Percentiles rank a stretch among this genome's conserved stretches.
Evolutionary conservation across 2,113 vertebrate genomes (phyloP).

Genomic region (Chamaetylas fuelleborni): DNA sequence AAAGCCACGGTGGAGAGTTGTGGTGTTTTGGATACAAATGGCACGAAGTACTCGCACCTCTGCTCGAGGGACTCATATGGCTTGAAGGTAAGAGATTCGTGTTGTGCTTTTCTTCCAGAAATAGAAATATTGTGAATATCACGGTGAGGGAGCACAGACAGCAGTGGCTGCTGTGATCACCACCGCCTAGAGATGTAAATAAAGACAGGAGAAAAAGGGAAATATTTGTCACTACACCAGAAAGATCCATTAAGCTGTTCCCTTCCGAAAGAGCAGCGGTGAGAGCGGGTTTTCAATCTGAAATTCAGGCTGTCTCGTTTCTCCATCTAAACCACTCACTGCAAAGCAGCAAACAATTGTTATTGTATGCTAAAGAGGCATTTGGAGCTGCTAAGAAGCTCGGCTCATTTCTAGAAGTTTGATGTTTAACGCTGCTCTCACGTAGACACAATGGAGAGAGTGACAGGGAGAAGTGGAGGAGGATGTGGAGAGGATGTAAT

Average conservation of each 20-base stretch:
- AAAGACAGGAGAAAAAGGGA: not conserved
- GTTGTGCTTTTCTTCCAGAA: not conserved
- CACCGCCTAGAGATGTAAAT: not conserved
- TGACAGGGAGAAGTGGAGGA: not conserved
- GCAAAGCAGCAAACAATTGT: not conserved
- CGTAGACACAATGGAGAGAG: not conserved
- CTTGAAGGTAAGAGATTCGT: conserved; percentile 76
- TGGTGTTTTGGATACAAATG: conserved; percentile 32
- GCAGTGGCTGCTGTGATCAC: not conserved
- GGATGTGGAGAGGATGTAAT: not conserved
- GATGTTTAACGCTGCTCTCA: not conserved
- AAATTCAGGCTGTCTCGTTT: not conserved
- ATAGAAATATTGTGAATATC: not conserved
- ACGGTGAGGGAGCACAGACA: not conserved
- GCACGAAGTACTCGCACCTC: not conserved
- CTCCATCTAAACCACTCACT: not conserved
- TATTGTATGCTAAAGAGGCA: not conserved
- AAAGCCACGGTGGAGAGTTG: not conserved
- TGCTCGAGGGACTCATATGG: conserved; percentile 68
- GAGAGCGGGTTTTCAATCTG: not conserved
- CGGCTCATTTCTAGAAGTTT: not conserved
- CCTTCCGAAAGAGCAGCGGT: not conserved
- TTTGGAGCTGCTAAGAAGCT: not conserved
- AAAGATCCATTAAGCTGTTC: not conserved
- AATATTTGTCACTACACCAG: not conserved